Evolutionary conservation across 1,140 invertebrate species (phyloP).

Genomic region (Phymastichus coffea): DNA sequence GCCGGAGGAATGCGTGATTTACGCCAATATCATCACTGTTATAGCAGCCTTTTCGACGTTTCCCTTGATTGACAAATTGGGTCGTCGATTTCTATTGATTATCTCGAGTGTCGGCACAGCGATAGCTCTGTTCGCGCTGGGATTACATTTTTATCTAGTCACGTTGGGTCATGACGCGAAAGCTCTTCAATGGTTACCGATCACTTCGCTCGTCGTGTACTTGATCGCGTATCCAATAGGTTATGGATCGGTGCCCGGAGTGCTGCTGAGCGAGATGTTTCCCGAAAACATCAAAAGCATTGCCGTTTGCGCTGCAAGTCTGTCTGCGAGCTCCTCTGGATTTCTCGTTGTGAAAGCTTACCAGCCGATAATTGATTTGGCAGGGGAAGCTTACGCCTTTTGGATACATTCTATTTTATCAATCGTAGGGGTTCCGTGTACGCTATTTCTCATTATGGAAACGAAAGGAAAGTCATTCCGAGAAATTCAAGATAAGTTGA

Average conservation of each 20-base stretch:
- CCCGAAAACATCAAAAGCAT: constrained; percentile 66
- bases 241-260: constrained; percentile 68
- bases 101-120: constrained; percentile 60
- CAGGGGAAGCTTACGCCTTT: constrained; percentile 64
- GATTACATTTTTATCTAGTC: constrained; percentile 64
- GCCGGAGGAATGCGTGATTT: constrained; percentile 60
- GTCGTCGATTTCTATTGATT: constrained; percentile 67
- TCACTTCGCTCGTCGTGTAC: constrained; percentile 27
- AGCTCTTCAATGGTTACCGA: constrained; percentile 39
- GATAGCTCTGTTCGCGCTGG: constrained; percentile 58
- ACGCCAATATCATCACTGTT: constrained; percentile 68
- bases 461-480: too few species aligned
- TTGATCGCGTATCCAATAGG: constrained; percentile 50
- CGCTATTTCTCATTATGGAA: too few species aligned
- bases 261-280: constrained; percentile 73
- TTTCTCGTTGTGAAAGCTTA: constrained; percentile 56
- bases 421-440: too few species aligned
- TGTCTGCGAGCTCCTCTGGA: constrained; percentile 67
- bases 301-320: constrained; percentile 67
- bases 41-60: constrained; percentile 61
- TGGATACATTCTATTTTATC: too few species aligned
- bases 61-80: constrained; percentile 68
- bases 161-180: background rate
- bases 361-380: constrained; percentile 67
- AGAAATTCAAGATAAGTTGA: too few species aligned